phyloP scores from a whole-genome alignment of 2,113 vertebrate species.

The Mola mola region DNA sequence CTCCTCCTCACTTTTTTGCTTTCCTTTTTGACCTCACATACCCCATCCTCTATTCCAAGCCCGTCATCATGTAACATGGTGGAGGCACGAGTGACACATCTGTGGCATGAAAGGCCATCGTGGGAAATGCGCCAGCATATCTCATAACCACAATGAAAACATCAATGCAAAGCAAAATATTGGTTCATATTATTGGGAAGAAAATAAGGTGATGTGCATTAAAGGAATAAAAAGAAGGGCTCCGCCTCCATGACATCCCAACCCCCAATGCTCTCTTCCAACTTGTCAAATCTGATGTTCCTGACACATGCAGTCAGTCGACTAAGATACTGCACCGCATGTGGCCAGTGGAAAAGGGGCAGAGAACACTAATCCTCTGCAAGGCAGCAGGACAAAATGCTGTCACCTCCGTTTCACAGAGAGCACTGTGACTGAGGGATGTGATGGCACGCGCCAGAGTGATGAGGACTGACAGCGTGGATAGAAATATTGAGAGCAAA shows the following conservation, averaged over 20 bases:
- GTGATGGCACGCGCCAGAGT: constrained; percentile 31
- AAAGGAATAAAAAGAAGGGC: neutral
- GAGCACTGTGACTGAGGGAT: constrained; percentile 44
- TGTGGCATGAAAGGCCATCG: neutral
- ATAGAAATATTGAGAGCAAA: constrained; percentile 13
- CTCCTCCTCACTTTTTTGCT: neutral
- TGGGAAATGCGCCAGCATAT: no score
- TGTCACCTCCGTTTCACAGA: constrained; percentile 55
- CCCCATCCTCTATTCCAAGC: constrained; percentile 19
- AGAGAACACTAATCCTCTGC: constrained; percentile 39
- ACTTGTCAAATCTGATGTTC: constrained; percentile 50
- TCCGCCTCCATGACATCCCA: constrained; percentile 1
- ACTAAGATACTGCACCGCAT: constrained; percentile 25
- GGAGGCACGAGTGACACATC: constrained; percentile 1
- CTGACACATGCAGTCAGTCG: constrained; percentile 37
- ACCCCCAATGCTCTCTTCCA: constrained; percentile 22
- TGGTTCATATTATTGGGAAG: no score
- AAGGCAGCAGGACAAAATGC: constrained; percentile 39
- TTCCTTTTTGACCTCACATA: constrained; percentile 12
- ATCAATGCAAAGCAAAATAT: no score
- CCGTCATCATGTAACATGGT: constrained; percentile 13
- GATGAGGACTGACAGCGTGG: constrained; percentile 19
- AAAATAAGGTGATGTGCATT: no score
- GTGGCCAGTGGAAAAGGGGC: constrained; percentile 38
- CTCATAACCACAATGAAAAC: no score